These are phyloP conservation scores for Emydocephalus ijimae DNA, from an alignment of 2,113 vertebrate species.

Conservation along the genomic window DNA sequence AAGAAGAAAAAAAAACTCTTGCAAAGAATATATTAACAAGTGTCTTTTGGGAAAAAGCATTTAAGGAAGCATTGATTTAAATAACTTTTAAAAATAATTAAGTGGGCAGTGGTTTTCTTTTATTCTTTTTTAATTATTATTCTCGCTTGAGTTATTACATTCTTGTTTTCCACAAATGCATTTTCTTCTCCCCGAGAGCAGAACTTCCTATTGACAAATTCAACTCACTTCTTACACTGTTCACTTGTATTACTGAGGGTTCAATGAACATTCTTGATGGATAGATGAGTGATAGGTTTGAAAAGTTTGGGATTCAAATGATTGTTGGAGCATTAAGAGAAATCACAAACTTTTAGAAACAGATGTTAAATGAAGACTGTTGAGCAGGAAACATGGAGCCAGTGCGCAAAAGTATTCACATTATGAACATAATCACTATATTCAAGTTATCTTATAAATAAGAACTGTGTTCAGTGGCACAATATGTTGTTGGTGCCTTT, in stretches of 20 bases:
- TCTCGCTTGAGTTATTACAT: constrained; percentile 8
- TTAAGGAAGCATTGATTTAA: constrained; percentile 4
- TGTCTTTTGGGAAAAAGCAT: not conserved
- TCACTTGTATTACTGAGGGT: constrained; percentile 38
- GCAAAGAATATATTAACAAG: not conserved
- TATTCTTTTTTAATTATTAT: not conserved
- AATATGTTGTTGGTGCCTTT: not conserved
- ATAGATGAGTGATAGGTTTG: constrained; percentile 30
- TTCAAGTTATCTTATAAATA: not conserved
- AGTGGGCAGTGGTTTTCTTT: constrained; percentile 30
- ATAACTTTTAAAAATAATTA: not conserved
- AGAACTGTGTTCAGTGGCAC: not conserved
- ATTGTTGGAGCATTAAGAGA: constrained; percentile 14
- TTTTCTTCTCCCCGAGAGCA: constrained; percentile 19
- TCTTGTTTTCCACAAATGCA: not conserved
- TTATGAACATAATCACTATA: not conserved
- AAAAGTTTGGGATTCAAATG: constrained; percentile 34
- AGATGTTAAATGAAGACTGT: constrained; percentile 14
- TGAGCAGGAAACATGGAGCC: constrained; percentile 31
- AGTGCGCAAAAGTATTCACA: not conserved
- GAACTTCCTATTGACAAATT: constrained; percentile 11
- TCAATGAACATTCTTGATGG: constrained; percentile 46
- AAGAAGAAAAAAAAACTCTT: not conserved
- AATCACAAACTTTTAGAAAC: constrained; percentile 32
- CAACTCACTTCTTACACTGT: constrained; percentile 31